Percentiles rank a stretch among this genome's conserved stretches.
These are phyloP conservation scores for Cryptotis parvus DNA, from an alignment of 2,113 vertebrate genomes.

Conservation along the genomic window DNA sequence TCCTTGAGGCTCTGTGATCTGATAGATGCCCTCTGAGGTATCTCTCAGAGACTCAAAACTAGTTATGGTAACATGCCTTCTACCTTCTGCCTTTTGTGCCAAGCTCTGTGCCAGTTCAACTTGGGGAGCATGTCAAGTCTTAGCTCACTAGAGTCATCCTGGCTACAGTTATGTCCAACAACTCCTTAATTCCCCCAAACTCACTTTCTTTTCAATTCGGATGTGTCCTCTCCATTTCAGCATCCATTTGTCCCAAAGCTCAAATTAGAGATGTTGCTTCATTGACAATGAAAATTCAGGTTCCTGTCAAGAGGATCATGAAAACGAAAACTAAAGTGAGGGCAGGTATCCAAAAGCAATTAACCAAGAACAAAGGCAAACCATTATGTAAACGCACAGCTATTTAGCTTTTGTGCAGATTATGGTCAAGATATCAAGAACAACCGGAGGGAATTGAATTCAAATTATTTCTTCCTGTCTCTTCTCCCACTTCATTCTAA, in stretches of 20 bases:
- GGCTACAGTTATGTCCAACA: background rate
- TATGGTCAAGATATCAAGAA: slow-evolving; percentile 10
- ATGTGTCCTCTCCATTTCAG: background rate
- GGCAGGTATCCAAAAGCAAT: slow-evolving; percentile 42
- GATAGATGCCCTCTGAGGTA: background rate
- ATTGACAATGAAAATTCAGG: slow-evolving; percentile 25
- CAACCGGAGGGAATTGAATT: background rate
- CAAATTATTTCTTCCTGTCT: background rate
- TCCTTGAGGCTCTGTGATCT: background rate
- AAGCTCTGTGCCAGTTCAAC: background rate
- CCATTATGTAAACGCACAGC: slow-evolving; percentile 47
- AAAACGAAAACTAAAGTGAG: slow-evolving; percentile 33
- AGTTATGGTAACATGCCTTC: background rate
- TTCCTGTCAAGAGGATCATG: slow-evolving; percentile 1
- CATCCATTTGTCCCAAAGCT: background rate
- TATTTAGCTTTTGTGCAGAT: slow-evolving; percentile 22
- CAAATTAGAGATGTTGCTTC: slow-evolving; percentile 55
- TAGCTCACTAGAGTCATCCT: background rate
- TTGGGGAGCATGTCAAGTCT: background rate
- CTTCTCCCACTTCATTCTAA: slow-evolving; percentile 58
- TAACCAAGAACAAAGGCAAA: slow-evolving; percentile 61
- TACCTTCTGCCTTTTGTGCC: background rate
- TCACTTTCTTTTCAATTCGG: background rate
- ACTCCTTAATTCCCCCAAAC: background rate
- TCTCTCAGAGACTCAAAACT: background rate